phyloP scores from a whole-genome alignment of 2,797 vertebrate species.

The Protonibea diacanthus region DNA sequence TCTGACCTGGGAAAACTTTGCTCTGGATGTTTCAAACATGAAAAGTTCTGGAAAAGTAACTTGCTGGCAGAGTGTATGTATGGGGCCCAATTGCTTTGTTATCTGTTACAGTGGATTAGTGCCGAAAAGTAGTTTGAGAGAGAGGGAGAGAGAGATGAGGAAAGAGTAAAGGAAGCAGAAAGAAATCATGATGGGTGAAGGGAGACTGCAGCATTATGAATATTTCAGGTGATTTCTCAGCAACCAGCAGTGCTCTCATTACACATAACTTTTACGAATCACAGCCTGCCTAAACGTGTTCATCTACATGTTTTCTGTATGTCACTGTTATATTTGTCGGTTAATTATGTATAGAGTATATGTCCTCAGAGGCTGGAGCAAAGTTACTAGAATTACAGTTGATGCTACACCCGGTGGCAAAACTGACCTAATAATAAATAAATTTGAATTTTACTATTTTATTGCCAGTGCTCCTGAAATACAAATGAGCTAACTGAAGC shows the following conservation, averaged over 20 bases:
- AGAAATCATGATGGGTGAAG: conserved; percentile 40
- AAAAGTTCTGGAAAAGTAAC: background rate
- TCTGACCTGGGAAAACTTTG: conserved; percentile 2
- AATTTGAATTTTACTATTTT: background rate
- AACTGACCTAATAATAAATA: background rate
- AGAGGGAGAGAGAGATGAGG: background rate
- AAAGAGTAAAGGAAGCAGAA: conserved; percentile 37
- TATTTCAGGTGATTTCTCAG: conserved; percentile 64
- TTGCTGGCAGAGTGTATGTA: background rate
- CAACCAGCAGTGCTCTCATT: conserved; percentile 21
- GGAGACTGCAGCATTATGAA: conserved; percentile 68
- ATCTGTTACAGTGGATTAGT: background rate
- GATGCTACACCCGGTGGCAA: background rate
- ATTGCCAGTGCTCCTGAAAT: too few species aligned
- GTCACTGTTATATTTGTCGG: background rate
- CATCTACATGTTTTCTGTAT: conserved; percentile 10
- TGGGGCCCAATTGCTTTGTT: background rate
- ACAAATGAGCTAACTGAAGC: too few species aligned
- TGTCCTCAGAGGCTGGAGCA: background rate
- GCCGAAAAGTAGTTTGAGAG: background rate
- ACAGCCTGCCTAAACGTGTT: background rate
- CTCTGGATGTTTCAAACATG: background rate
- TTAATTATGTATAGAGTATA: conserved; percentile 7
- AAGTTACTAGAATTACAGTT: conserved; percentile 2
- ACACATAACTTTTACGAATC: conserved; percentile 1